Evolutionary conservation across 2,113 vertebrate genomes (phyloP).

Genomic region (Catharus bicknelli): DNA sequence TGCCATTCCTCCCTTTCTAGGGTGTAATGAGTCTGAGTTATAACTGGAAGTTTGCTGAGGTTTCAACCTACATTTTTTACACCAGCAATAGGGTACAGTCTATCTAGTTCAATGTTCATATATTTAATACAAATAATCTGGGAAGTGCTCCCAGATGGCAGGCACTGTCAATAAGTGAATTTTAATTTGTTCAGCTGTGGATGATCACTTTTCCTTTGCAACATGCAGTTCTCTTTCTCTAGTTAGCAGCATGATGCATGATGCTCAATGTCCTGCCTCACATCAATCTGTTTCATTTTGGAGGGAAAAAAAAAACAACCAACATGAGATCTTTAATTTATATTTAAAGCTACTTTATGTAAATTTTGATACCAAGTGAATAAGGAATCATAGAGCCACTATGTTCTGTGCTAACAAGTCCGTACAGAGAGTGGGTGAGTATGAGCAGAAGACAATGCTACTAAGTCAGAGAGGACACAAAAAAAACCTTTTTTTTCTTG

Average conservation of each 20-base stretch:
- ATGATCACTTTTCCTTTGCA: not conserved
- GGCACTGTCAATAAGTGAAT: not conserved
- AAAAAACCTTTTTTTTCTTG: not conserved
- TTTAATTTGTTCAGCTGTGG: not conserved
- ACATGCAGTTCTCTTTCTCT: not conserved
- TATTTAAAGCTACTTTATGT: not conserved
- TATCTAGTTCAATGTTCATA: not conserved
- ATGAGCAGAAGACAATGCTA: not conserved
- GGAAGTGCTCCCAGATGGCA: not conserved
- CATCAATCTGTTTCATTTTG: not conserved
- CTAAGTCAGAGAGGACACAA: not conserved
- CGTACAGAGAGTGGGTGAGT: fast-evolving
- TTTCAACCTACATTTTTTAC: not conserved
- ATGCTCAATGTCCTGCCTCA: not conserved
- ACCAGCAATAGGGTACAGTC: not conserved
- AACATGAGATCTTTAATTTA: not conserved
- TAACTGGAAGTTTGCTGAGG: not conserved
- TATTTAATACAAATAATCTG: not conserved
- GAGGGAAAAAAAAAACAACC: not conserved
- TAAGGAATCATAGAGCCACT: not conserved
- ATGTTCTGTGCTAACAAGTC: not conserved
- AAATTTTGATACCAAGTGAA: not conserved
- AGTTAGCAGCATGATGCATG: not conserved
- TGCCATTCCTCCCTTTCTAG: not conserved
- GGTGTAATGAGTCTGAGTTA: not conserved